phyloP scores from a whole-genome alignment of 2,113 vertebrate species.

The Monopterus albus region DNA sequence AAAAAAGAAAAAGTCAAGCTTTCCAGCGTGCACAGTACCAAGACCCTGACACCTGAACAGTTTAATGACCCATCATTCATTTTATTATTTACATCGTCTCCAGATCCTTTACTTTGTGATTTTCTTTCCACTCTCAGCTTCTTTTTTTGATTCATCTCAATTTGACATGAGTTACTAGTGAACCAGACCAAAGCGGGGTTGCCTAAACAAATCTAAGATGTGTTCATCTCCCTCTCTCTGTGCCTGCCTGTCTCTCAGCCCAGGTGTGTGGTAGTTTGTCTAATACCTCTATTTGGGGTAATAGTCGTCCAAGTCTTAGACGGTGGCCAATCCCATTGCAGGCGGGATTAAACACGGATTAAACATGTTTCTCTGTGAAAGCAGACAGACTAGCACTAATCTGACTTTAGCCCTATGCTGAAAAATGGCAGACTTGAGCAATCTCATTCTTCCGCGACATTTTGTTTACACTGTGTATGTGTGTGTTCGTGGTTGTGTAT shows the following conservation, averaged over 20 bases:
- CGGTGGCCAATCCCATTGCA: constrained; percentile 63
- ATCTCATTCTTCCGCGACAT: constrained; percentile 44
- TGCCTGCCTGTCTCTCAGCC: constrained; percentile 9
- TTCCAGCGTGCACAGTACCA: no score
- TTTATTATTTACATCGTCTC: no score
- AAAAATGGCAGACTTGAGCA: constrained; percentile 60
- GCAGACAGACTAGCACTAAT: constrained; percentile 71
- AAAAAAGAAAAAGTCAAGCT: no score
- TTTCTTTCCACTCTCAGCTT: constrained; percentile 3
- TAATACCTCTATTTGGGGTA: constrained; percentile 43
- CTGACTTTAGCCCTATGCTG: constrained; percentile 67
- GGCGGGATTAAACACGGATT: constrained; percentile 71
- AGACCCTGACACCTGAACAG: no score
- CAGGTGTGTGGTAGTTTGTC: constrained; percentile 63
- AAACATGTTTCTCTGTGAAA: constrained; percentile 70
- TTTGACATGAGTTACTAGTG: constrained; percentile 8
- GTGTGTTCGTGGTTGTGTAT: constrained; percentile 17
- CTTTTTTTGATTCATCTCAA: constrained; percentile 16
- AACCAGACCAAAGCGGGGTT: not conserved
- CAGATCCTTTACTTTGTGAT: constrained; percentile 12
- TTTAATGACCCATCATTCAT: no score
- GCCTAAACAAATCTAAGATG: constrained; percentile 26
- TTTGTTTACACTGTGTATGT: constrained; percentile 12
- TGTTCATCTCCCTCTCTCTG: not conserved
- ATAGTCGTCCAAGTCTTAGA: constrained; percentile 55